These are phyloP conservation scores for Cyprinodon diabolis DNA, from an alignment of 2,797 vertebrate species.

Conservation along the genomic window DNA sequence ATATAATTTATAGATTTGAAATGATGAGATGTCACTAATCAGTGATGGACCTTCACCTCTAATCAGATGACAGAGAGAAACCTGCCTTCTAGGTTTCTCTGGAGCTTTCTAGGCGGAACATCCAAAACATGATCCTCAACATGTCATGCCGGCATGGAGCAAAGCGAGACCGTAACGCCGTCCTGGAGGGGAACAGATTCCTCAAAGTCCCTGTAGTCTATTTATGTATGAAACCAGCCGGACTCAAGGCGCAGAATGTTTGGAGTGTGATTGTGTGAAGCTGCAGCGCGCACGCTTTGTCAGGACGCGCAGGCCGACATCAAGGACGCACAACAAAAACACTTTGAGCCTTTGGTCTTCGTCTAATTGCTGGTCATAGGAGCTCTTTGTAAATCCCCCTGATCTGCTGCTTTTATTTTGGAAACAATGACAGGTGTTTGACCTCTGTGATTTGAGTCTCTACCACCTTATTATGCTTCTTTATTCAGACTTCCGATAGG, in stretches of 20 bases:
- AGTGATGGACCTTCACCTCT: neutral
- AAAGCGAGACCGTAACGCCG: neutral
- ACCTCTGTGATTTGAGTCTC: slow-evolving; percentile 1
- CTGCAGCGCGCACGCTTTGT: slow-evolving; percentile 24
- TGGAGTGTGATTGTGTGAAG: slow-evolving; percentile 32
- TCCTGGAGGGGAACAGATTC: slow-evolving; percentile 30
- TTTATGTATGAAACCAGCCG: slow-evolving; percentile 30
- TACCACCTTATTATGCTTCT: slow-evolving; percentile 7
- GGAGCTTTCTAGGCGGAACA: slow-evolving; percentile 32
- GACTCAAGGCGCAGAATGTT: slow-evolving; percentile 46
- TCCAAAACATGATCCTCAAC: neutral
- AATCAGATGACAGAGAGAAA: neutral
- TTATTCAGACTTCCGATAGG: neutral
- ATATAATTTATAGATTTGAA: neutral
- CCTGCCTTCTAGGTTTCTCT: neutral
- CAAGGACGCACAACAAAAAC: slow-evolving; percentile 48
- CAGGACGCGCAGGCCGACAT: slow-evolving; percentile 36
- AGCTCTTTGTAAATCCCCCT: slow-evolving; percentile 50
- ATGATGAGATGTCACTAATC: too few relatives aligned
- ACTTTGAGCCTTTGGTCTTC: slow-evolving; percentile 40
- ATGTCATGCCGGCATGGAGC: neutral
- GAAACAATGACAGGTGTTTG: slow-evolving; percentile 28
- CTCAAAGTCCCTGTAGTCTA: slow-evolving; percentile 34
- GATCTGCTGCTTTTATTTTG: slow-evolving; percentile 47
- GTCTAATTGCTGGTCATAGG: slow-evolving; percentile 46